Base-by-base conservation (phyloP, 2,888 invertebrate species). In the Smittia sp. region DNA sequence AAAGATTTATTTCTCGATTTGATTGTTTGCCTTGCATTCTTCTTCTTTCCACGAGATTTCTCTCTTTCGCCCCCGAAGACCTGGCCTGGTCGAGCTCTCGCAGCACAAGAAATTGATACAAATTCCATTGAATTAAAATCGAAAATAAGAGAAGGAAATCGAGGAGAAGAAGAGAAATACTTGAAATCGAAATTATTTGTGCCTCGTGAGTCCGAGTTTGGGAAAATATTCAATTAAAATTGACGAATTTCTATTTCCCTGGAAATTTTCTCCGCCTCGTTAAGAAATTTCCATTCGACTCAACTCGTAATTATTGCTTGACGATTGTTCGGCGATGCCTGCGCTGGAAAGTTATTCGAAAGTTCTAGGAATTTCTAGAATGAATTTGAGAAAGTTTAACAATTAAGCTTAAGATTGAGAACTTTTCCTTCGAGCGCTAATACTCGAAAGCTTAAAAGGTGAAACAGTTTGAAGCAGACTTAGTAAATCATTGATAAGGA, bases 1-100 rank as follows among this genome's bases (percentile, higher is more conserved):
- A 11, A 69, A 69, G 68, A 69, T 69, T 69, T 69, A 69, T 69
- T 69, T 69, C 52, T 69, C 46, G 68, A 69, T 69, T 69, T 69
- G 68, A 69, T 69, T 69, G 68, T 69, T 69, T 69, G 46, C 18
- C 52, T 69, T 46, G 38, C 22, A 13, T 25, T 22, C 25, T 69
- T 46, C 24, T 39, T 41, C 2, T n/a, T 66, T 41, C 20, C 7
- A 22, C 58, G 18, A 18, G 58, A 18, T 67, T 67, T 20, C 41
- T 52, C 27, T 39, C 25, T 46, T 13, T 69, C 52, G 46, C 24
- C 52, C 68, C 9, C 63, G 9, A 24, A 63, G 63, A 27, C 13
- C 63, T 22, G 7, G 6, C 22, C 54, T 9, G 25, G 13, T n/a
- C 27, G 27, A 58, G 52, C n/a, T 15, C 9, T 20, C 18, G 4